Base-by-base conservation (phyloP, 2,113 vertebrate genomes). In the Sus scrofa region DNA sequence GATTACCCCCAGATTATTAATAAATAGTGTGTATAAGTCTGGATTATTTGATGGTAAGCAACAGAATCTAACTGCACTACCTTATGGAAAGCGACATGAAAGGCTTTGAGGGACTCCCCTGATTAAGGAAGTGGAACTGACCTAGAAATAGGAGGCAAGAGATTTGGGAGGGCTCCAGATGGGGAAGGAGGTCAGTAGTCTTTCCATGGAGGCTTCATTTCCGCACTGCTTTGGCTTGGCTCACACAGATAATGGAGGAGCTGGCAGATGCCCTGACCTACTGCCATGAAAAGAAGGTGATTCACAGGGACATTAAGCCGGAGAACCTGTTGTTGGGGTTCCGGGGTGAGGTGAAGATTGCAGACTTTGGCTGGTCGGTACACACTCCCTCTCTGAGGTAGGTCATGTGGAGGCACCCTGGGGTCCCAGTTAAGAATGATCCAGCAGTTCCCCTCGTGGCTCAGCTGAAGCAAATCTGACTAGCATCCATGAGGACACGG, bases 351-450 rank as follows among this genome's bases (percentile, higher is more conserved):
- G 98, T 99, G 56, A 99, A 99, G 98, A 99, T 99, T 1, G 99
- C 99, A 0, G 99, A 99, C 92, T 99, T 99, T 27, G 99, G 99
- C 86, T 99, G 99, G 99, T 99, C 99, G 7, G 99, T 99, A 68
- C 99, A 99, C 32, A 99, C 99, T 0, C 99, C 98, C 0, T 99
- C 99, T 15, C 98, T 99, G 32, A 98, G 99, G 99, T 99, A 95
- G 34, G 96, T 86, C 39, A 6, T 2, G 2, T 27, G 32, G 18
- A 27, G 9, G 18, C 2, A 34, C 34, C 15, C 32, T 54, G 39
- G 58, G 58, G 65, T 34, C 22, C 58, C 54, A 4, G 0, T 81
- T 62, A 50, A 44, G 44, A 44, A 44, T 44, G 44, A 44, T 44
- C 44, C 44, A 8, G 44, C 5, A 44, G 44, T 44, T 44, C 44